These are phyloP conservation scores for Nineta flava DNA, from an alignment of 2,888 invertebrate species.

Conservation along the genomic window DNA sequence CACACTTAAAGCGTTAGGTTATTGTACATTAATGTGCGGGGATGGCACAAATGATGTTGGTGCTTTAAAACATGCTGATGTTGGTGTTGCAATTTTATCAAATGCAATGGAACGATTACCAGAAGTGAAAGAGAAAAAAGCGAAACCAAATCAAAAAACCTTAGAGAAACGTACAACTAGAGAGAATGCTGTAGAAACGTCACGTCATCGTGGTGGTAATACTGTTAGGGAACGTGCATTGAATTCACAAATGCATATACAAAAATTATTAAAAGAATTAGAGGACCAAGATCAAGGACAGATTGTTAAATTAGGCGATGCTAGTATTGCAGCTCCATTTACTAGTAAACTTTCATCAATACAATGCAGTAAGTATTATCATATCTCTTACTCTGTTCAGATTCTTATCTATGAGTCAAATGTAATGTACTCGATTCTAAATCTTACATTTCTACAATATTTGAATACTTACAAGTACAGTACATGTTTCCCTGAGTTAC, in stretches of 20 bases:
- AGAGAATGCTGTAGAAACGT: conserved; percentile 12
- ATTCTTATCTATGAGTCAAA: no score
- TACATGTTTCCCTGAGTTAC: no score
- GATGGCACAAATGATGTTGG: conserved; percentile 99
- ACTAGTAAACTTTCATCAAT: conserved; percentile 95
- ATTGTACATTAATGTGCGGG: conserved; percentile 93
- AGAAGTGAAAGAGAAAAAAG: conserved; percentile 22
- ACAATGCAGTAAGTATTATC: conserved; percentile 62
- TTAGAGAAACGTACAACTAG: conserved; percentile 12
- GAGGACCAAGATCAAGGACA: conserved; percentile 77
- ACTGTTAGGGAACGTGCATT: conserved; percentile 16
- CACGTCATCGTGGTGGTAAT: conserved; percentile 12
- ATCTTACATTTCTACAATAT: no score
- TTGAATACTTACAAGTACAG: no score
- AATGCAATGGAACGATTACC: conserved; percentile 51
- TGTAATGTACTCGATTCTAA: no score
- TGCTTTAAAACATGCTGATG: conserved; percentile 94
- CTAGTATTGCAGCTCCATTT: conserved; percentile 97
- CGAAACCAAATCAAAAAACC: conserved; percentile 13
- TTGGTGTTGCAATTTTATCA: conserved; percentile 81
- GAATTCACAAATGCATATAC: conserved; percentile 29
- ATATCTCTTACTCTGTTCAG: no score
- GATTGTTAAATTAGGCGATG: conserved; percentile 92
- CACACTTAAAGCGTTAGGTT: conserved; percentile 73
- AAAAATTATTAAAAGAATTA: conserved; percentile 65